Base-by-base conservation (phyloP, 2,113 vertebrate genomes). In the Setophaga coronata region DNA sequence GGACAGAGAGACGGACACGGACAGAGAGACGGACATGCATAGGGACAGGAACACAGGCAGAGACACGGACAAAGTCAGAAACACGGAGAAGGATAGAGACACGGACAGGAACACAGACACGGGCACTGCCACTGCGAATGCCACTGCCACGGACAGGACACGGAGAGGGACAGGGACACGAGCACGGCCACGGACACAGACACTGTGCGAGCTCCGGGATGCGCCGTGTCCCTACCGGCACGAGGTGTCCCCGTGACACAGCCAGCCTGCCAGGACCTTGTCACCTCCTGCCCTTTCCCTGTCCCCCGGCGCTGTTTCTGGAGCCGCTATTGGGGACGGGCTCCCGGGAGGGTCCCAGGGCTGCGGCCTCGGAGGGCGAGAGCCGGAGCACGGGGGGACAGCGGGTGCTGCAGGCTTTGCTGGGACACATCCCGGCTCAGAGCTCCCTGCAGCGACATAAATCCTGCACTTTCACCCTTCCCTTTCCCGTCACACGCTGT, bases 151-250 rank as follows among this genome's bases (percentile, higher is more conserved):
- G 26, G 26, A 53, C 28, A 31, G 20, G 10, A 8, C 54, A 14
- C 3, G 3, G 29, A n/a, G 26, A 29, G 7, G 47, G 50, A 16
- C 50, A 28, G 0, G 8, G 36, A 10, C 36, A 50, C 0, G 7
- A 19, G 3, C 34, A 31, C 2, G 5, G 38, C 3, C 38, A n/a
- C 0, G 2, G 6, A 1, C 36, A 16, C 1, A 16, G 19, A 9
- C 58, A 9, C 18, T 1, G 9, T n/a, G 7, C 33, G 9, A 45
- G 7, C 29, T 8, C 38, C 12, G 7, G 38, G 17, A 6, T 6
- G 12, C 6, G 23, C 54, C 23, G 26, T 26, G 38, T 45, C n/a
- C 14, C 12, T 50, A 18, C 33, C 14, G 5, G 18, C 38, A 2
- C 14, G 8, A 36, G 4, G 9, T 6, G 9, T 6, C 7, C 62